Percentiles rank a stretch among this genome's conserved stretches.
Evolutionary conservation across 2,888 invertebrate species (phyloP).

Genomic region (Torymus auratus): DNA sequence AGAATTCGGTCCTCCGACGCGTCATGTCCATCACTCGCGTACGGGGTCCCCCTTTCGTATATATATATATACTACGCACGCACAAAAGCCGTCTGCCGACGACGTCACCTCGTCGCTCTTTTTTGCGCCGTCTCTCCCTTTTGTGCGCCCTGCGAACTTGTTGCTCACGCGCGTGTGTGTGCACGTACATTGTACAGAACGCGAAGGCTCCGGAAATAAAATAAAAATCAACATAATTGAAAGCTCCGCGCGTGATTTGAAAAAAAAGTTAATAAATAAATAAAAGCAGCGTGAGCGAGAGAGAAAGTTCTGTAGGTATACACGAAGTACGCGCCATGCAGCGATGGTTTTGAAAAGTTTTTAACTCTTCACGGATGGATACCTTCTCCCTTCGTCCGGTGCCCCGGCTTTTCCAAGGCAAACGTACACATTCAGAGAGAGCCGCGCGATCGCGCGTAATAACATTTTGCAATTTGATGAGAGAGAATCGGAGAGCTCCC

Average conservation of each 20-base stretch:
- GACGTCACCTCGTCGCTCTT: not conserved
- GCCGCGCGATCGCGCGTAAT: slow-evolving; percentile 6
- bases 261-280: slow-evolving; percentile 15
- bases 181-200: not conserved
- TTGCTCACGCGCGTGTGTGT: slow-evolving; percentile 4
- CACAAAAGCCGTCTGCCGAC: slow-evolving; percentile 5
- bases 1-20: slow-evolving; percentile 25
- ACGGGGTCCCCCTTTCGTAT: not conserved
- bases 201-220: slow-evolving; percentile 16
- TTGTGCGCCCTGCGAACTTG: slow-evolving; percentile 28
- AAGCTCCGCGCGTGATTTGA: slow-evolving; percentile 14
- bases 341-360: not conserved
- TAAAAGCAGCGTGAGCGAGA: no score
- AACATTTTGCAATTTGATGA: slow-evolving; percentile 23
- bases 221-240: slow-evolving; percentile 48
- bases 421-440: slow-evolving; percentile 10
- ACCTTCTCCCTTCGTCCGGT: not conserved
- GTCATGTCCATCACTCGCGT: slow-evolving; percentile 30
- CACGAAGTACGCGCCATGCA: no score
- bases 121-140: slow-evolving; percentile 10
- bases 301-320: no score
- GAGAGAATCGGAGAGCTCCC: not conserved
- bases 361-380: slow-evolving; percentile 9
- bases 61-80: not conserved
- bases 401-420: slow-evolving; percentile 27